Percentiles rank a stretch among this genome's conserved stretches.
These are phyloP conservation scores for Microcebus jonahi DNA, from an alignment of 2,113 vertebrate species.

Conservation along the genomic window DNA sequence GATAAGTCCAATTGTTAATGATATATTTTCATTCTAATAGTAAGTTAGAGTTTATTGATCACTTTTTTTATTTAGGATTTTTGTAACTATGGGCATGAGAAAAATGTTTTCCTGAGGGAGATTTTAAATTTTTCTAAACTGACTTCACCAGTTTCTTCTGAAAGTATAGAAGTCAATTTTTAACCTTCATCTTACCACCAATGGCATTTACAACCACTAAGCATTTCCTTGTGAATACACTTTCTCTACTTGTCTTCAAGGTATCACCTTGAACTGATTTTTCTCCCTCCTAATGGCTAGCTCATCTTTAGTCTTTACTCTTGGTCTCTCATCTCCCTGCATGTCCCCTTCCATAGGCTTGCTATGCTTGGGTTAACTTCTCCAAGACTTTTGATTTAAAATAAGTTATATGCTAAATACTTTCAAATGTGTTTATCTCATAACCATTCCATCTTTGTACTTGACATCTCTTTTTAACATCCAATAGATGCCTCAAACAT, in stretches of 20 bases:
- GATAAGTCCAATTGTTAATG: background rate
- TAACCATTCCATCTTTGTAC: background rate
- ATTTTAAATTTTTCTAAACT: background rate
- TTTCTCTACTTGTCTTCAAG: no score
- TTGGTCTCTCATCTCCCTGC: background rate
- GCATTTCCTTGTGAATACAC: no score
- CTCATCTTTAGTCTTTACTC: background rate
- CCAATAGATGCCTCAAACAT: background rate
- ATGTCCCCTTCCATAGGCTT: rapidly evolving
- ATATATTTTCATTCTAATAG: background rate
- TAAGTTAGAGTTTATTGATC: background rate
- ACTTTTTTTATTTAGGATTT: background rate
- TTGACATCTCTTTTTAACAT: background rate
- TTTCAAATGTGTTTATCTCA: background rate
- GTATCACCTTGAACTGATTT: background rate
- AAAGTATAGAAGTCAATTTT: background rate
- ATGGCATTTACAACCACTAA: background rate
- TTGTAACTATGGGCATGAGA: background rate
- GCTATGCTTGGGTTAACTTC: no score
- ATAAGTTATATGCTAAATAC: background rate
- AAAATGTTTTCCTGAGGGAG: background rate
- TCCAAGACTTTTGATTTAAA: background rate
- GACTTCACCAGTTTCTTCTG: background rate
- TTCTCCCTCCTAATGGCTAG: background rate
- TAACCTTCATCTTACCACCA: background rate